These are phyloP conservation scores for Drosophila nr. perissopoda DNA, from an alignment of 2,888 invertebrate genomes.

Conservation along the genomic window DNA sequence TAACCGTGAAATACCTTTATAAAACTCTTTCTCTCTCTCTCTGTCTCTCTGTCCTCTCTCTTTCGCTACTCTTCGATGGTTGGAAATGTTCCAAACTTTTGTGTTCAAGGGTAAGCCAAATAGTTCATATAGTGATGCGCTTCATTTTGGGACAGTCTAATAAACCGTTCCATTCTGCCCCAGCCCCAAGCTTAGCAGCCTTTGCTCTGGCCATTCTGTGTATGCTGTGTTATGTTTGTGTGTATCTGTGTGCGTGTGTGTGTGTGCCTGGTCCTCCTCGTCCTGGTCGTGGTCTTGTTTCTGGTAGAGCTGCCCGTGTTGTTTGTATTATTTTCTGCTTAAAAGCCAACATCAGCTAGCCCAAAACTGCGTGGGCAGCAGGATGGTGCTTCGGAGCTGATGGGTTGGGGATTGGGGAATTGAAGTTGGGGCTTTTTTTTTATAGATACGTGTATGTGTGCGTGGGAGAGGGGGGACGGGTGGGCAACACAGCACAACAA, in stretches of 20 bases:
- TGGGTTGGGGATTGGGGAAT: neutral
- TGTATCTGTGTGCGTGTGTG: conserved; percentile 20
- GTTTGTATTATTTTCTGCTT: conserved; percentile 73
- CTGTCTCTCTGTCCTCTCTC: neutral
- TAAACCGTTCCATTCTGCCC: conserved; percentile 63
- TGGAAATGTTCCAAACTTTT: conserved; percentile 18
- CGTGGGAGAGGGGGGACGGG: neutral
- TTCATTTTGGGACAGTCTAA: conserved; percentile 82
- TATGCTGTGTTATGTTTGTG: neutral
- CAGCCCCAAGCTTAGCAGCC: conserved; percentile 12
- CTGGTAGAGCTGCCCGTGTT: conserved; percentile 41
- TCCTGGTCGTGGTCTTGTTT: conserved; percentile 16
- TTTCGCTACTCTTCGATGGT: neutral
- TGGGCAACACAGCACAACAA: conserved; percentile 59
- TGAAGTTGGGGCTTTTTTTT: conserved; percentile 10
- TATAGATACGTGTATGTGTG: conserved; percentile 15
- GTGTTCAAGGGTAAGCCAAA: conserved; percentile 56
- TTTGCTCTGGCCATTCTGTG: neutral
- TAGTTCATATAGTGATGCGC: conserved; percentile 57
- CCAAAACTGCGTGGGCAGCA: conserved; percentile 44
- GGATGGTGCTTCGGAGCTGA: neutral
- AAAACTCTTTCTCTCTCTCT: neutral
- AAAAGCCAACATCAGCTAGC: conserved; percentile 64
- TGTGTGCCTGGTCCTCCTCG: conserved; percentile 21
- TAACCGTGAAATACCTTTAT: conserved; percentile 32